Evolutionary conservation across 2,888 invertebrate species (phyloP).

Genomic region (Sarcophaga variegata): DNA sequence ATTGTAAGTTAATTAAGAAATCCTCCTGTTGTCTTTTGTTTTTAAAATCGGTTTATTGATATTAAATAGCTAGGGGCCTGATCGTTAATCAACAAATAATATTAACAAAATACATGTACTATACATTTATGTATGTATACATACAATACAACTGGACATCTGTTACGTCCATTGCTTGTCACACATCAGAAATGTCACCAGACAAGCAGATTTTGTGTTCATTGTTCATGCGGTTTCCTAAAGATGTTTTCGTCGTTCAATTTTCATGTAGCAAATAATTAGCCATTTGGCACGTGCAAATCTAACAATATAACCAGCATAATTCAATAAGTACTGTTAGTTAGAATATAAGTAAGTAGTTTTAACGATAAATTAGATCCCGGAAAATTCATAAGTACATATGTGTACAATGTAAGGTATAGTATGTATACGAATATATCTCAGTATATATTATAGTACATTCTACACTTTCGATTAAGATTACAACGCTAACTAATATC

Average conservation of each 20-base stretch:
- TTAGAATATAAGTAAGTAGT: too few relatives aligned
- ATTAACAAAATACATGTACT: slow-evolving; percentile 18
- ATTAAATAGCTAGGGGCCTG: slow-evolving; percentile 29
- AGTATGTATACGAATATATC: too few relatives aligned
- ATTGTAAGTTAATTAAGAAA: slow-evolving; percentile 67
- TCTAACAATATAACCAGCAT: too few relatives aligned
- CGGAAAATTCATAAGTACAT: too few relatives aligned
- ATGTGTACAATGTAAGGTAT: too few relatives aligned
- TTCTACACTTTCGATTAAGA: too few relatives aligned
- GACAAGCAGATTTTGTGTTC: background rate
- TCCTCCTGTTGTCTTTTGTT: slow-evolving; percentile 58
- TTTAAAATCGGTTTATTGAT: slow-evolving; percentile 51
- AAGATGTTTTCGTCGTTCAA: too few relatives aligned
- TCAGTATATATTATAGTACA: too few relatives aligned
- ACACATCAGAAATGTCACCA: background rate
- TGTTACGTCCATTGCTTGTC: background rate
- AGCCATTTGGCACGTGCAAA: background rate
- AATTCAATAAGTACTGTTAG: too few relatives aligned
- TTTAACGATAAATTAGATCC: too few relatives aligned
- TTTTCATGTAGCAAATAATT: background rate
- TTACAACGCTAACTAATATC: too few relatives aligned
- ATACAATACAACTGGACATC: slow-evolving; percentile 35
- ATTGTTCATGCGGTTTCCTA: background rate
- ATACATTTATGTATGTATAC: background rate
- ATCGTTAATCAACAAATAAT: slow-evolving; percentile 28